phyloP scores from a whole-genome alignment of 2,888 invertebrate genomes.

The Apotomis turbidana region DNA sequence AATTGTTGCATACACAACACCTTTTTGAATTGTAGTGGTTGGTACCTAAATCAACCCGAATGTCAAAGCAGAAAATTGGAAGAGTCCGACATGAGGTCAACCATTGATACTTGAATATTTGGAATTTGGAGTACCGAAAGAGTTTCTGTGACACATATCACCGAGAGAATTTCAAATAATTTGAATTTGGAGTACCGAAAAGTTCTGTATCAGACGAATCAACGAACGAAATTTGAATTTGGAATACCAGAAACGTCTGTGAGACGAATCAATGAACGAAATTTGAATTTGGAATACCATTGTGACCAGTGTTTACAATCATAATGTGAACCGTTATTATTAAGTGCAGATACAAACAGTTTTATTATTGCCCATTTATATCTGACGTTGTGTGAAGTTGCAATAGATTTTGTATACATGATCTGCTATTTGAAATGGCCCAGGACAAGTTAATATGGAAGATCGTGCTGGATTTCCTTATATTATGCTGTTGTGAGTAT shows the following conservation, averaged over 20 bases:
- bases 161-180: no score
- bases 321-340: neutral
- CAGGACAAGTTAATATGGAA: conserved; percentile 22
- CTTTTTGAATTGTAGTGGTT: no score
- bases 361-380: neutral
- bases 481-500: conserved; percentile 23
- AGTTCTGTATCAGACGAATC: neutral
- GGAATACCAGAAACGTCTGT: neutral
- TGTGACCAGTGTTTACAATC: neutral
- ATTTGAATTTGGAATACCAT: neutral
- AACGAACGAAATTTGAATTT: neutral
- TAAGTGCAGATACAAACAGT: neutral
- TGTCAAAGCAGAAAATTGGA: no score
- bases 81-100: no score
- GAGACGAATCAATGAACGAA: neutral
- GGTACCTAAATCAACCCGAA: no score
- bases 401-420: no score
- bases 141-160: no score
- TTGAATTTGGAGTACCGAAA: no score
- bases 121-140: no score
- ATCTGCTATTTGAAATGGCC: conserved; percentile 13
- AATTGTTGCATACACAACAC: neutral
- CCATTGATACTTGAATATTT: no score
- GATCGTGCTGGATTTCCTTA: conserved; percentile 18
- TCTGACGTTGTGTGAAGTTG: neutral